Evolutionary conservation across 2,113 vertebrate genomes (phyloP).

Genomic region (Oreocharis arfaki): DNA sequence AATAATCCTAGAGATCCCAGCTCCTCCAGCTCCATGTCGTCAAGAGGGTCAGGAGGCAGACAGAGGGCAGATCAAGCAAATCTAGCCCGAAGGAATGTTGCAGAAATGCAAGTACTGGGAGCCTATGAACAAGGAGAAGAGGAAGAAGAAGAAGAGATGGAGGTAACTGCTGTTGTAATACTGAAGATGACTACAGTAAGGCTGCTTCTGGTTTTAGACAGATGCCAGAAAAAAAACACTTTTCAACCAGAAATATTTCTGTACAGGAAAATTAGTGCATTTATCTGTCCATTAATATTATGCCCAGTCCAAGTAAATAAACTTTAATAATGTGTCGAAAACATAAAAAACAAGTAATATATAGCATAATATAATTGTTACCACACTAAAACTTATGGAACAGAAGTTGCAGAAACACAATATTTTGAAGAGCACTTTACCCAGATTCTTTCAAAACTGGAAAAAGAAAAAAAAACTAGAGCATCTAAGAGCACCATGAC

Average conservation of each 20-base stretch:
- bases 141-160: slow-evolving; percentile 90
- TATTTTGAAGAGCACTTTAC: not conserved
- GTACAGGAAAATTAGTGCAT: not conserved
- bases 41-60: slow-evolving; percentile 90
- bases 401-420: not conserved
- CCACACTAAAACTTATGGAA: not conserved
- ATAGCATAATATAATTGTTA: not conserved
- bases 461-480: not conserved
- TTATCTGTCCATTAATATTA: not conserved
- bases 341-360: not conserved
- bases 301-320: not conserved
- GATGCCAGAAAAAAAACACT: not conserved
- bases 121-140: slow-evolving; percentile 85
- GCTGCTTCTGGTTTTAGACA: not conserved
- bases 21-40: slow-evolving; percentile 98
- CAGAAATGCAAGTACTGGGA: slow-evolving; percentile 87
- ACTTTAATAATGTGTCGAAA: not conserved
- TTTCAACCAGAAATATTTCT: not conserved
- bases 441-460: not conserved
- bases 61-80: slow-evolving; percentile 86
- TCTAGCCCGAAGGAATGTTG: slow-evolving; percentile 84
- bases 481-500: not conserved
- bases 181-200: not conserved
- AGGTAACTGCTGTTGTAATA: slow-evolving; percentile 72
- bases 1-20: slow-evolving; percentile 93